Conservation (phyloP, 2,797 vertebrate species). For the Thalassophryne amazonica region DNA sequence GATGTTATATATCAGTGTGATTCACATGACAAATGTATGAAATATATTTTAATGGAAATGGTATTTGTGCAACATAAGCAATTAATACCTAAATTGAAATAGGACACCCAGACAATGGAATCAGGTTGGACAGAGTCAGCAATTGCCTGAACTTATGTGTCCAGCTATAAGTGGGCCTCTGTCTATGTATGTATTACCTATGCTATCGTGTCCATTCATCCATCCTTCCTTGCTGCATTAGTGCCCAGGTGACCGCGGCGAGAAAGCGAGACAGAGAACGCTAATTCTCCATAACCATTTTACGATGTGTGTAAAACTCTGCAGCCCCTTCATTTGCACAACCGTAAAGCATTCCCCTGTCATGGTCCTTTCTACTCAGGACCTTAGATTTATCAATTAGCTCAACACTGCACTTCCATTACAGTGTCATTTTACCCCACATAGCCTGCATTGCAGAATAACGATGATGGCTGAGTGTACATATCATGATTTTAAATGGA, state of each 20-base stretch:
- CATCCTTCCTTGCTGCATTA: conserved; percentile 35
- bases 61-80: conserved; percentile 67
- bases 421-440: conserved; percentile 55
- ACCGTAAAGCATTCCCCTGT: conserved; percentile 71
- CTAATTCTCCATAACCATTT: conserved; percentile 78
- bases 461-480: conserved; percentile 29
- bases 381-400: conserved; percentile 77
- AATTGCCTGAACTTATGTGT: conserved; percentile 27
- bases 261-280: conserved; percentile 49
- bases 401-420: conserved; percentile 69
- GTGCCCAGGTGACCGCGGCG: conserved; percentile 40
- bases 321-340: conserved; percentile 73
- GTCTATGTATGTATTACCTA: conserved; percentile 19
- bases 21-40: conserved; percentile 49
- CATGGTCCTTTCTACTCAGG: conserved; percentile 57
- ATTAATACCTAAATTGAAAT: conserved; percentile 60
- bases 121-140: conserved; percentile 3
- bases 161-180: conserved; percentile 17
- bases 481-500: conserved; percentile 36
- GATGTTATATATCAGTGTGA: conserved; percentile 54
- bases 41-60: conserved; percentile 56
- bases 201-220: conserved; percentile 30
- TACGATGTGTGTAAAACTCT: conserved; percentile 76
- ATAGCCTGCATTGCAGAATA: conserved; percentile 46
- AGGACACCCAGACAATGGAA: conserved; percentile 37